Conservation (phyloP, 2,797 vertebrate genomes). For the Aphelocoma californica region DNA sequence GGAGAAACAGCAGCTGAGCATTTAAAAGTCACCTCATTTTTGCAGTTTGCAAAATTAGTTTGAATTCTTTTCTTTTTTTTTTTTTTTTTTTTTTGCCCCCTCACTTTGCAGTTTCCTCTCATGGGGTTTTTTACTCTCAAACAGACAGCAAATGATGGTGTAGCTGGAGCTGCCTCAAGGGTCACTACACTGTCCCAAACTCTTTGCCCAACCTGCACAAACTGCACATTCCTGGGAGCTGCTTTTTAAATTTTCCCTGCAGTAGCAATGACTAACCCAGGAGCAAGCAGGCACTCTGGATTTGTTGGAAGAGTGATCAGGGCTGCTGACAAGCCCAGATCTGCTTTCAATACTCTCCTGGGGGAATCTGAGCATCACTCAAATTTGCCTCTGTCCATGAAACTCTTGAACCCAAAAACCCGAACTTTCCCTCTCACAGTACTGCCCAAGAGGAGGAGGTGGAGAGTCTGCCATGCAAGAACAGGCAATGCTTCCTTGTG, state of each 20-base stretch:
- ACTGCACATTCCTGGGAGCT: background rate
- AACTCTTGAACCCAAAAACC: background rate
- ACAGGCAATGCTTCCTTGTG: background rate
- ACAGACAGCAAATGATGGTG: background rate
- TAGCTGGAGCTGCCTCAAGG: background rate
- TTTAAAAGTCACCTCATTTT: background rate
- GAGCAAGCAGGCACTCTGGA: background rate
- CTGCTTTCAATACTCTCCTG: background rate
- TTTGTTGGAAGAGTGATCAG: background rate
- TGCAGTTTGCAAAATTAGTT: background rate
- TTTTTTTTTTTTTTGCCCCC: fast-evolving
- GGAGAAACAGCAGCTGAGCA: background rate
- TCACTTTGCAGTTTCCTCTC: background rate
- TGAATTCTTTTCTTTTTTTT: background rate
- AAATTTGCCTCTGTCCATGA: background rate
- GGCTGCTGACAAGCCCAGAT: background rate
- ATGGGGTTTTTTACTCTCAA: background rate
- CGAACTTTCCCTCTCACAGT: background rate
- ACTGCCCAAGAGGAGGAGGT: background rate
- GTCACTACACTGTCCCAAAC: background rate
- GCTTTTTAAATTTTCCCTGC: too few species aligned
- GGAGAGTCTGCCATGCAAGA: background rate
- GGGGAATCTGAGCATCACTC: background rate
- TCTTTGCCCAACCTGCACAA: background rate
- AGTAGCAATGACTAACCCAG: background rate